Evolutionary conservation across 2,113 vertebrate species (phyloP).

Genomic region (Blennius ocellaris): DNA sequence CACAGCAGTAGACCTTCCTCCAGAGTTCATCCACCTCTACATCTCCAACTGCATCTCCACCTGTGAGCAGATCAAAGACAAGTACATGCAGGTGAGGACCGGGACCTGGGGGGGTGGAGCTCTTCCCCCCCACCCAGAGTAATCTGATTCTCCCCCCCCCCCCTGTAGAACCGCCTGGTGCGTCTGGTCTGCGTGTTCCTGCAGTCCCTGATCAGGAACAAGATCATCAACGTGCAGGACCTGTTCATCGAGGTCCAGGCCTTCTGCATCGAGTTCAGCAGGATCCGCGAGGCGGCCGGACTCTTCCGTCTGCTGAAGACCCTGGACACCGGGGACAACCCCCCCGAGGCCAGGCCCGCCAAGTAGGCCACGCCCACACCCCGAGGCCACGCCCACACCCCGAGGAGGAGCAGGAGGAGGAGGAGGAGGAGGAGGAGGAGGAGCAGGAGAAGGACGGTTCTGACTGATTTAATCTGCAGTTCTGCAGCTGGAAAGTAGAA

Average conservation of each 20-base stretch:
- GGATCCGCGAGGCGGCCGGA: constrained; percentile 96
- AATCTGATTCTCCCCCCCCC: not conserved
- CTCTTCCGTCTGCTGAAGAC: constrained; percentile 97
- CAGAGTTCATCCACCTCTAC: constrained; percentile 99
- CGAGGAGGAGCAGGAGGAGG: no score
- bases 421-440: no score
- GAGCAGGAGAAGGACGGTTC: no score
- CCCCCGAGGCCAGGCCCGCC: constrained; percentile 88
- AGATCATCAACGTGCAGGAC: constrained; percentile 99
- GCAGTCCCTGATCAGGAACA: constrained; percentile 97
- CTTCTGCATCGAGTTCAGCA: constrained; percentile 99
- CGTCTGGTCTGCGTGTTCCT: constrained; percentile 98
- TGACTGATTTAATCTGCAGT: not conserved
- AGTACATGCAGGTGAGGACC: constrained; percentile 95
- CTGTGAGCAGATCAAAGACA: constrained; percentile 99
- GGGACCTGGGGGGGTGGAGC: no score
- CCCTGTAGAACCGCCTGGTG: constrained; percentile 93
- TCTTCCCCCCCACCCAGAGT: no score
- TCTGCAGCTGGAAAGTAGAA: not conserved
- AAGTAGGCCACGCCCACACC: constrained; percentile 78
- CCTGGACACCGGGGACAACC: constrained; percentile 93
- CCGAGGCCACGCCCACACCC: no score
- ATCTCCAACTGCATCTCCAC: constrained; percentile 99
- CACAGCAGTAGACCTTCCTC: constrained; percentile 97
- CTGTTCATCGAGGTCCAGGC: constrained; percentile 99